Evolutionary conservation across 53 echinoderm and acorn worm genomes (phyloP).

Genomic region (Patiria pectinifera): DNA sequence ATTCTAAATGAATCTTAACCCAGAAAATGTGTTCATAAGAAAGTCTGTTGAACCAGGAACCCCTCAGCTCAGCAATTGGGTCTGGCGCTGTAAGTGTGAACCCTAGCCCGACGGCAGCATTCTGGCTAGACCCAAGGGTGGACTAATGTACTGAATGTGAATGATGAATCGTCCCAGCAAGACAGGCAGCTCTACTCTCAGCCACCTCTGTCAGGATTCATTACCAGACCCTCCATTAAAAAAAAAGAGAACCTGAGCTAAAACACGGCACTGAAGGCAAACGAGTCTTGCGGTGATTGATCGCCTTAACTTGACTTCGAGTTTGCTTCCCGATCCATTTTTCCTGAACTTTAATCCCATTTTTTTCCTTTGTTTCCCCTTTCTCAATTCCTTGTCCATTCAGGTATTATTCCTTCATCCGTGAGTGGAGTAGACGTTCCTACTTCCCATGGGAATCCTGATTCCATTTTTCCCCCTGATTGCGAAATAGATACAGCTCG

Average conservation of each 20-base stretch:
- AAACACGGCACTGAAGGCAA: slow-evolving; percentile 7
- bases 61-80: too few relatives aligned
- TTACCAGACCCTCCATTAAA: background rate
- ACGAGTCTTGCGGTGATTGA: background rate
- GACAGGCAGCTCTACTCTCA: background rate
- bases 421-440: background rate
- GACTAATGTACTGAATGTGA: background rate
- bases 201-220: slow-evolving; percentile 24
- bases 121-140: background rate
- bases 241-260: background rate
- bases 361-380: background rate
- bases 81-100: too few relatives aligned
- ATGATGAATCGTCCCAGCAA: slow-evolving; percentile 13
- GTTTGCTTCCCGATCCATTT: background rate
- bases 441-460: background rate
- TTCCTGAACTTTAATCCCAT: background rate
- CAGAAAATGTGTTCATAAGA: too few relatives aligned
- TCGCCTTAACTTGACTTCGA: background rate
- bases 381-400: background rate
- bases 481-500: background rate
- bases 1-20: too few relatives aligned
- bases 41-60: too few relatives aligned
- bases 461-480: background rate
- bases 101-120: background rate
- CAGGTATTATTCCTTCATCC: background rate